Evolutionary conservation across 2,113 vertebrate genomes (phyloP).

Genomic region (Aleadryas rufinucha): DNA sequence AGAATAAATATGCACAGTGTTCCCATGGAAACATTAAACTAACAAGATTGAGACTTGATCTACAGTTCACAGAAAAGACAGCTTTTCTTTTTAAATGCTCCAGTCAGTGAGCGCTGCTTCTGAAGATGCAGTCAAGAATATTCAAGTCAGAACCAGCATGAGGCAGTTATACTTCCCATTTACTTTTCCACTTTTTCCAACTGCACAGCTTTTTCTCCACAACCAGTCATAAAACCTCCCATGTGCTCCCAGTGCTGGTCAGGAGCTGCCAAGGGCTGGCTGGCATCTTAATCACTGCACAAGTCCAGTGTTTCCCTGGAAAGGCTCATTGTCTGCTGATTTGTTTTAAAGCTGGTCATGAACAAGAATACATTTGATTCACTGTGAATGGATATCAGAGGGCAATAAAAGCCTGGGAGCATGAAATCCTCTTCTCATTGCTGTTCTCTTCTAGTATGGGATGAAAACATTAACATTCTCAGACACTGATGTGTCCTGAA

Average conservation of each 20-base stretch:
- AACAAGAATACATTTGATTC: not conserved
- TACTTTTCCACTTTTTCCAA: not conserved
- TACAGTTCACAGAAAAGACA: not conserved
- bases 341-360: not conserved
- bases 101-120: not conserved
- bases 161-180: not conserved
- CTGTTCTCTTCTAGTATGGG: not conserved
- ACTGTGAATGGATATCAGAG: not conserved
- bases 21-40: not conserved
- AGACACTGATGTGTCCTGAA: not conserved
- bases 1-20: not conserved
- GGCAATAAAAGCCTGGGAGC: not conserved
- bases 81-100: not conserved
- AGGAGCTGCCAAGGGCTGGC: not conserved
- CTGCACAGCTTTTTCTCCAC: not conserved
- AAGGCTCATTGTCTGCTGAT: not conserved
- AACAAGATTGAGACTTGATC: not conserved
- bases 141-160: not conserved
- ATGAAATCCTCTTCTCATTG: not conserved
- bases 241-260: rapidly evolving
- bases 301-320: not conserved
- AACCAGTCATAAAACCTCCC: not conserved
- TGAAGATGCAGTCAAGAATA: not conserved
- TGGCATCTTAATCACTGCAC: not conserved
- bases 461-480: not conserved